Conservation (phyloP, 1,140 invertebrate genomes). For the Neocloeon triangulifer region DNA sequence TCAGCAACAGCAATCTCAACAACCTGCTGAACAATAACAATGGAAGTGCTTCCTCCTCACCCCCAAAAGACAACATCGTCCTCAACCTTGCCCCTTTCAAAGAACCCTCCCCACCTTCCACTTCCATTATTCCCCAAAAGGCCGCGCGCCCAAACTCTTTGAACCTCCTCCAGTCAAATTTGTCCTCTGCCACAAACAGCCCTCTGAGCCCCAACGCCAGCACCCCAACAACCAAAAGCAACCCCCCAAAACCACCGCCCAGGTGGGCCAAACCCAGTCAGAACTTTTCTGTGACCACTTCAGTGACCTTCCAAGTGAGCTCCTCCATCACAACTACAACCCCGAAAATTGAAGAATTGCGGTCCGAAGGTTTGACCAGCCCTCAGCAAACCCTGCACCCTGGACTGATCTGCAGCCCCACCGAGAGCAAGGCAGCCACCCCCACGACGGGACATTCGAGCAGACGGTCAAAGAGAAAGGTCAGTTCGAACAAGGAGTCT, state of each 20-base stretch:
- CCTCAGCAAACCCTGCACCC: no score
- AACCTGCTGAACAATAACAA: constrained; percentile 12
- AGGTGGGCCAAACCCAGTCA: constrained; percentile 29
- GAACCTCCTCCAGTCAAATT: constrained; percentile 26
- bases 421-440: no score
- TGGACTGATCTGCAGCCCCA: no score
- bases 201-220: constrained; percentile 12
- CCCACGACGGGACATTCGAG: no score
- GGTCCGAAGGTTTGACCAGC: no score
- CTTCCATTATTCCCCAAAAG: no score
- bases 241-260: constrained; percentile 34
- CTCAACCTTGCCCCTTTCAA: constrained; percentile 49
- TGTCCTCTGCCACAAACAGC: constrained; percentile 6
- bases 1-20: constrained; percentile 12
- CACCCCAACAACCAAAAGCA: constrained; percentile 13
- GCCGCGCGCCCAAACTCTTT: constrained; percentile 60
- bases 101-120: constrained; percentile 6
- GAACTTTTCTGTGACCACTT: constrained; percentile 60
- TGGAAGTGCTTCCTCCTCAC: constrained; percentile 5
- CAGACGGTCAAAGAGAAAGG: no score
- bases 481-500: constrained; percentile 24
- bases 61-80: constrained; percentile 31
- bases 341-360: no score
- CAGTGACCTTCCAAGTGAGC: constrained; percentile 57
- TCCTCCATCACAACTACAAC: constrained; percentile 15